Conservation (phyloP, 2,888 invertebrate genomes). For the Drosophila formosana region DNA sequence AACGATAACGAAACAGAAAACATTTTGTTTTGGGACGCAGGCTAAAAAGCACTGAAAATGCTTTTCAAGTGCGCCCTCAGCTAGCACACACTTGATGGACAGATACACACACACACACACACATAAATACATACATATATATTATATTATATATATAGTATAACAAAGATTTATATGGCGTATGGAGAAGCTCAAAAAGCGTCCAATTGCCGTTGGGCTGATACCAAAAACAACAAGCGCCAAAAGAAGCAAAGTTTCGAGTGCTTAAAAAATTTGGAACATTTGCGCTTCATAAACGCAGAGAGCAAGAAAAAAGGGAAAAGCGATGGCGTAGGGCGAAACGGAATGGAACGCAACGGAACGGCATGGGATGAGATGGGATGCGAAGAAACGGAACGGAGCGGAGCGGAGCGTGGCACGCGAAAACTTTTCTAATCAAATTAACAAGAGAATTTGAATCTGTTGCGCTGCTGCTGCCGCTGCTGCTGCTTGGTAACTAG, state of each 20-base stretch:
- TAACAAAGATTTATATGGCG: conserved; percentile 14
- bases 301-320: not conserved
- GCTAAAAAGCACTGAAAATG: conserved; percentile 39
- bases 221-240: conserved; percentile 5
- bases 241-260: conserved; percentile 32
- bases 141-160: not conserved
- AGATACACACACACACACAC: conserved; percentile 23
- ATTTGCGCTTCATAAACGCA: conserved; percentile 45
- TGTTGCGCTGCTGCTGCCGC: conserved; percentile 45
- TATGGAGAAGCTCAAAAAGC: conserved; percentile 16
- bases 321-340: conserved; percentile 5
- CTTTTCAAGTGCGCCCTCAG: conserved; percentile 42
- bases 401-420: conserved; percentile 1
- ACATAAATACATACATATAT: conserved; percentile 12
- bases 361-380: not conserved
- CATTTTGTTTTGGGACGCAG: conserved; percentile 25
- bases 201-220: conserved; percentile 32
- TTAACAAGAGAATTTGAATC: conserved; percentile 73
- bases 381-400: not conserved
- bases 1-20: conserved; percentile 23
- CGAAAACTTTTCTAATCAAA: conserved; percentile 82
- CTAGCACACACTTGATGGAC: conserved; percentile 38
- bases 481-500: conserved; percentile 43
- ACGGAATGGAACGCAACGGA: not conserved
- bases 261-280: conserved; percentile 31